These are phyloP conservation scores for Cepphus grylle DNA, from an alignment of 2,113 vertebrate species.

Conservation along the genomic window DNA sequence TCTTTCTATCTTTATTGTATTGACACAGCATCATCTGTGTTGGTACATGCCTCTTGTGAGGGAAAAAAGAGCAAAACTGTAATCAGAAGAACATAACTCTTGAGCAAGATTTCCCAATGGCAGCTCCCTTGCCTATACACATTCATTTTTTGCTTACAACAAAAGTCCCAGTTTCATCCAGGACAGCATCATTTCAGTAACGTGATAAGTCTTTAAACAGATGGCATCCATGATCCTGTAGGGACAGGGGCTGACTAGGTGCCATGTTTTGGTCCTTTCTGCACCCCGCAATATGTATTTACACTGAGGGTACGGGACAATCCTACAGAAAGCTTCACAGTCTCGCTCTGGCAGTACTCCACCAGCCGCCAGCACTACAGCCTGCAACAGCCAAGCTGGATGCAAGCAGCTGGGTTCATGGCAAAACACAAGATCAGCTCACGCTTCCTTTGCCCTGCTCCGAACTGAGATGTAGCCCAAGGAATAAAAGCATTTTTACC, in stretches of 20 bases:
- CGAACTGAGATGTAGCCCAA: not conserved
- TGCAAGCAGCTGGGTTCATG: fast-evolving
- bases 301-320: not conserved
- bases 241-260: not conserved
- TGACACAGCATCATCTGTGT: not conserved
- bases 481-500: not conserved
- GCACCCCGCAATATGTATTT: not conserved
- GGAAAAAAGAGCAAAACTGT: not conserved
- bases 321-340: not conserved
- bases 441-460: not conserved
- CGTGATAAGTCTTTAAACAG: not conserved
- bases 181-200: not conserved
- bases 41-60: not conserved
- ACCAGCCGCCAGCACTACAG: not conserved
- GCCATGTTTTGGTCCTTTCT: not conserved
- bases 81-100: not conserved
- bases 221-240: not conserved
- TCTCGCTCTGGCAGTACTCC: not conserved
- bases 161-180: not conserved
- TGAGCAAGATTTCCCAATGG: not conserved
- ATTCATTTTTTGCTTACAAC: not conserved
- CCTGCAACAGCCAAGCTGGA: not conserved
- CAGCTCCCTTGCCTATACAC: not conserved
- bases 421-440: not conserved
- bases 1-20: not conserved